Conservation (phyloP, 2,113 vertebrate genomes). For the Cyanoliseus patagonus region DNA sequence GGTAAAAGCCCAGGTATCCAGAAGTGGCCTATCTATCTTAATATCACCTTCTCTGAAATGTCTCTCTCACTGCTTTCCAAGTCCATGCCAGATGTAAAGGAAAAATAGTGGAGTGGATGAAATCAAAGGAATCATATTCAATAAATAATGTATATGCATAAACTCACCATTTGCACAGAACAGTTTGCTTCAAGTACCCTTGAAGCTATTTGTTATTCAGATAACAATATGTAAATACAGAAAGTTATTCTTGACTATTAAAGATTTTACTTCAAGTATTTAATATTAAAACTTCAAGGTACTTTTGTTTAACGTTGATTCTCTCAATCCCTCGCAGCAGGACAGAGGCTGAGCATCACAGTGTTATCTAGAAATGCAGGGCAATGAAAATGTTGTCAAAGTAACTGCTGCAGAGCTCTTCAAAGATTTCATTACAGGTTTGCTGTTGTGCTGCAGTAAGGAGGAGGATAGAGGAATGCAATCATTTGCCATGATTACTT, state of each 20-base stretch:
- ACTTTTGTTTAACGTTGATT: neutral
- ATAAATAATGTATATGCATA: conserved; percentile 5
- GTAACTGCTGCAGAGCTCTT: conserved; percentile 28
- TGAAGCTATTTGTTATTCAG: conserved; percentile 47
- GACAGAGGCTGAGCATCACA: neutral
- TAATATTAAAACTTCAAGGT: neutral
- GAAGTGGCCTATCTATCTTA: neutral
- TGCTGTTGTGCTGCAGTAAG: neutral
- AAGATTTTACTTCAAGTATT: neutral
- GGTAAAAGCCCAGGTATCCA: neutral
- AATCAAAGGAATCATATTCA: conserved; percentile 9
- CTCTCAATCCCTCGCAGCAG: neutral
- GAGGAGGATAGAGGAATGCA: conserved; percentile 23
- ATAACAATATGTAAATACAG: conserved; percentile 20
- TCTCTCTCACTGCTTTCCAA: neutral
- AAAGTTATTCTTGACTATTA: conserved; percentile 6
- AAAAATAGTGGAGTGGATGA: neutral
- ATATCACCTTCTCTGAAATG: neutral
- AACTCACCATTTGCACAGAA: neutral
- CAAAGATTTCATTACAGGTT: conserved; percentile 37
- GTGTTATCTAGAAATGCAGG: neutral
- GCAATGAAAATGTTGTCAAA: conserved; percentile 53
- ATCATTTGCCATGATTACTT: conserved; percentile 41
- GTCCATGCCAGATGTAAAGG: neutral
- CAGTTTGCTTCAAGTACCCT: neutral